These are phyloP conservation scores for Tyria jacobaeae DNA, from an alignment of 2,888 invertebrate genomes.

Conservation along the genomic window DNA sequence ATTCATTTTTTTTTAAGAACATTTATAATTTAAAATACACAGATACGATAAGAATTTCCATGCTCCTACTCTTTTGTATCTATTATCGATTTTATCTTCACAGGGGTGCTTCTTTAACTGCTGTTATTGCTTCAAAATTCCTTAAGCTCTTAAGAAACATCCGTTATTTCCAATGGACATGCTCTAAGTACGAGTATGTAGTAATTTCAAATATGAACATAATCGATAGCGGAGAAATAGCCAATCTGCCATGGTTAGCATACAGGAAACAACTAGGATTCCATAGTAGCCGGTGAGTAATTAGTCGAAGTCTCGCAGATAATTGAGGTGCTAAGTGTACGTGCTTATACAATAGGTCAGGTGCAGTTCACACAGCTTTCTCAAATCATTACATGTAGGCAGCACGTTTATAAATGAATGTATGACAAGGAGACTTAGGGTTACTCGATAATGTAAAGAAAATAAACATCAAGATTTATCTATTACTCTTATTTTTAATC, in stretches of 20 bases:
- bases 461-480: slow-evolving; percentile 9
- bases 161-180: slow-evolving; percentile 18
- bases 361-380: slow-evolving; percentile 79
- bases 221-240: slow-evolving; percentile 20
- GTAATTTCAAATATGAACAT: slow-evolving; percentile 22
- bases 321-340: slow-evolving; percentile 66
- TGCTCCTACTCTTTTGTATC: no score
- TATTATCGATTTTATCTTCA: background rate
- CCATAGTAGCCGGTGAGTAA: slow-evolving; percentile 62
- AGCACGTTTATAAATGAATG: slow-evolving; percentile 67
- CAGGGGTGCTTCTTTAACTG: background rate
- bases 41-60: slow-evolving; percentile 15
- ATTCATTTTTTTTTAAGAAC: background rate
- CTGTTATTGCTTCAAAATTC: background rate
- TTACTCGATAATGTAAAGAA: slow-evolving; percentile 32
- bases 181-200: slow-evolving; percentile 31
- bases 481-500: background rate
- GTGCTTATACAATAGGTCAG: slow-evolving; percentile 70
- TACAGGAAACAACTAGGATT: slow-evolving; percentile 44
- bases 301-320: slow-evolving; percentile 62
- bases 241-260: slow-evolving; percentile 22
- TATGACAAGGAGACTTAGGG: slow-evolving; percentile 50
- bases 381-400: slow-evolving; percentile 70
- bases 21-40: background rate
- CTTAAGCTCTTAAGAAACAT: background rate